Evolutionary conservation across 2,797 vertebrate genomes (phyloP), one percentile per base, ranked within the genome.

Genomic region (Odontamblyopus lacepedii): DNA sequence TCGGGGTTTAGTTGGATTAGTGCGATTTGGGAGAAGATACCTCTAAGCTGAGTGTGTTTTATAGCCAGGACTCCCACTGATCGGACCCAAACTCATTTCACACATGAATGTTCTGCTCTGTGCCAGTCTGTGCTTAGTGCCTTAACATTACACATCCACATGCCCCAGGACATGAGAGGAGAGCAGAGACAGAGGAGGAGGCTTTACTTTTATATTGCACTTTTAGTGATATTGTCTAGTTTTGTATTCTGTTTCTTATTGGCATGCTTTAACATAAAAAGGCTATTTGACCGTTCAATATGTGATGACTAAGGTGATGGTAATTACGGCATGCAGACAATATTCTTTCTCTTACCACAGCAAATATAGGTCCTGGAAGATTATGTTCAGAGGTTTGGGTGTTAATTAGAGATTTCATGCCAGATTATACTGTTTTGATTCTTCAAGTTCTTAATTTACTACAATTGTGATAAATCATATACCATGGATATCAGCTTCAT

Each of bases 31-130:
- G 78, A 71, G 50, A 18, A 83, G 84, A 89, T 90, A 89, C 87
- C 87, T 91, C 75, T 83, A 87, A 91, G 83, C 90, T 74, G 73
- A 85, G 85, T 78, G 79, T 74, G 68, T 79, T 92, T 90, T 89
- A 89, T 89, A 73, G 83, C 83, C 57, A 53, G n/a, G 62, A 85
- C 90, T 91, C 92, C 90, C 90, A 90, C 87, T 89, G 91, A 89
- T 91, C 87, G 86, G 80, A 70, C 66, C 68, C 77, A 85, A 92
- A 92, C 83, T 93, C 83, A 93, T 93, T 94, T 93, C 92, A 93
- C 93, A 92, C 90, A 88, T 93, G 88, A 93, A 87, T 41, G 82
- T 93, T 79, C 90, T 83, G 79, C 83, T 91, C 81, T 70, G 57
- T 66, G 70, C 29, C 67, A 85, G 74, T 79, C 71, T 74, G 71